phyloP scores from a whole-genome alignment of 2,113 vertebrate species.

The Clarias magur region DNA sequence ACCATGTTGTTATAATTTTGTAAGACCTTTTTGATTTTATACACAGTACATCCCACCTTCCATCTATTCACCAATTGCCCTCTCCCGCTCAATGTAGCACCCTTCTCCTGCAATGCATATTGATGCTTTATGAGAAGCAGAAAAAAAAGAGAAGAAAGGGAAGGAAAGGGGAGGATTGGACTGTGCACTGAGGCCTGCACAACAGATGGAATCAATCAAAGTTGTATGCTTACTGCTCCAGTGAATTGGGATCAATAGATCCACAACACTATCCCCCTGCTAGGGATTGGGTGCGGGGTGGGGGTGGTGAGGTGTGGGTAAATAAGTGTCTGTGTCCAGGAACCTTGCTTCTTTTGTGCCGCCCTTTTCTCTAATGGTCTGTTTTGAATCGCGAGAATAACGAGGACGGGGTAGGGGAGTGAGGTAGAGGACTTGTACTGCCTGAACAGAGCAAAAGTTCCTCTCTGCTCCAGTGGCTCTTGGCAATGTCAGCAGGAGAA shows the following conservation, averaged over 20 bases:
- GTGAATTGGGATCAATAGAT: constrained; percentile 84
- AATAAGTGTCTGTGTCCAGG: constrained; percentile 75
- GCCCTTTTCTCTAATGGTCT: constrained; percentile 43
- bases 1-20: neutral
- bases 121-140: constrained; percentile 68
- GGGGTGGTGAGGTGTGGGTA: constrained; percentile 69
- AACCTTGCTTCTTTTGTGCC: constrained; percentile 41
- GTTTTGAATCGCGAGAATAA: constrained; percentile 41
- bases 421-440: constrained; percentile 57
- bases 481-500: constrained; percentile 68
- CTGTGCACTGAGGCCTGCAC: constrained; percentile 73
- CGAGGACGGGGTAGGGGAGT: constrained; percentile 59
- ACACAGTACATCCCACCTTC: constrained; percentile 68
- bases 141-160: constrained; percentile 45
- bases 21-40: constrained; percentile 36
- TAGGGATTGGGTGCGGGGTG: constrained; percentile 45
- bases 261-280: constrained; percentile 73
- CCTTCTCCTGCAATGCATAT: constrained; percentile 72
- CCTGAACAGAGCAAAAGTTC: constrained; percentile 60
- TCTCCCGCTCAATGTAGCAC: constrained; percentile 61
- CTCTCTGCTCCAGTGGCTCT: constrained; percentile 71
- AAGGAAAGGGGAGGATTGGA: constrained; percentile 68
- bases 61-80: constrained; percentile 70
- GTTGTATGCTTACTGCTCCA: constrained; percentile 77
- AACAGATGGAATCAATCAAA: constrained; percentile 80